Evolutionary conservation across 2,113 vertebrate genomes (phyloP), one percentile per base, ranked within the genome.

Genomic region (Archocentrus centrarchus): DNA sequence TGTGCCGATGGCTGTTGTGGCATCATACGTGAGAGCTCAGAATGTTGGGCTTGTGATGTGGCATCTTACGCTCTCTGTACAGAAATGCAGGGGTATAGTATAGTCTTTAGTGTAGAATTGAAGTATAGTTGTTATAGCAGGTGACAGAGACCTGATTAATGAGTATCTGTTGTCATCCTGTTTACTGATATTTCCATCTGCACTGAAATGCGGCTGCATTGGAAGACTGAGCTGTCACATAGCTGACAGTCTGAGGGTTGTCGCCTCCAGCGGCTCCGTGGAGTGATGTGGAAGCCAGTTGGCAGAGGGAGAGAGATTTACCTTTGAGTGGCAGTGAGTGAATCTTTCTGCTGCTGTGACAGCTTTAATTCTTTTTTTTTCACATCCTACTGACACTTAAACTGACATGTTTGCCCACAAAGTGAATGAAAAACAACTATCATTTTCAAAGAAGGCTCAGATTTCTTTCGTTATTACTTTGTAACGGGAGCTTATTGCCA

Each of bases 221-320:
- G 84, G 66, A 63, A 18, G 50, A 55, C 55, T 22, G 37, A 81
- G 17, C 81, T 90, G 86, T 86, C 91, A 81, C 58, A 5, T 3
- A 18, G 63, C 80, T 92, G 92, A 87, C 88, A 81, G 5, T 58
- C 59, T 73, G 89, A 86, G 47, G 77, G 73, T 6, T 84, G 91
- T 92, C 37, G 82, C 92, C 85, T 75, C 22, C 61, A 64, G 91
- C 82, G 7, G 62, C 63, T 53, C 13, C 9, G 8, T 7, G 35
- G 22, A 75, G 59, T 73, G 78, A 88, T 75, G 75, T 68, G 18
- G 62, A 60, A 30, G 80, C 50, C 75, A 55, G 59, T 39, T 68
- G 39, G 78, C 85, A 81, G 60, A 63, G 18, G 3, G 47, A 81
- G 57, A 66, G 75, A 75, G 39, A 27, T 79, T 80, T 68, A 76